phyloP scores from a whole-genome alignment of 2,113 vertebrate species.

The Amphilophus citrinellus region DNA sequence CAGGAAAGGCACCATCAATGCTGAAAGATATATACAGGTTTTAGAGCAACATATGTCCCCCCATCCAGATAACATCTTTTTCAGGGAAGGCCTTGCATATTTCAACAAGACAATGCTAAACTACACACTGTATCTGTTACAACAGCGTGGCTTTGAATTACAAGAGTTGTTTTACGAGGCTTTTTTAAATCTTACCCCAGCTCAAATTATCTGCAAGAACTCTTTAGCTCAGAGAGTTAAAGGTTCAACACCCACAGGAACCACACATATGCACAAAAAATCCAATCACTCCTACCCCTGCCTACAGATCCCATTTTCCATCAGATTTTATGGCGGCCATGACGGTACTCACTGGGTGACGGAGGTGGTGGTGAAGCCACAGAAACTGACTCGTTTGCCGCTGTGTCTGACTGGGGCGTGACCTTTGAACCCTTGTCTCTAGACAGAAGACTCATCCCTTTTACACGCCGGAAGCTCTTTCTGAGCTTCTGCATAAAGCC shows the following conservation, averaged over 20 bases:
- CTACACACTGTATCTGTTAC: too few species aligned
- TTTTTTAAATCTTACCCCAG: too few species aligned
- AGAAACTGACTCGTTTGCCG: background rate
- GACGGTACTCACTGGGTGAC: constrained; percentile 69
- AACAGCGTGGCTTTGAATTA: too few species aligned
- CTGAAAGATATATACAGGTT: too few species aligned
- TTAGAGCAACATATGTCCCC: too few species aligned
- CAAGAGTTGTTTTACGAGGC: too few species aligned
- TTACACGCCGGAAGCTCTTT: background rate
- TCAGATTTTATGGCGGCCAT: background rate
- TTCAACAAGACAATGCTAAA: too few species aligned
- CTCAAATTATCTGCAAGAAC: too few species aligned
- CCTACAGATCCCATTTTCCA: background rate
- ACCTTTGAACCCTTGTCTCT: constrained; percentile 29
- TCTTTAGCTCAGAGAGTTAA: background rate
- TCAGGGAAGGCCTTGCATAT: too few species aligned
- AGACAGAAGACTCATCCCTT: constrained; percentile 12
- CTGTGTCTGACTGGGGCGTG: accelerated
- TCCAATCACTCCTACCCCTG: background rate
- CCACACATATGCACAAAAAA: background rate
- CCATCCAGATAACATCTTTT: too few species aligned
- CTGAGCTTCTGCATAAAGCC: background rate
- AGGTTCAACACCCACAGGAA: background rate
- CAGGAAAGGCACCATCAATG: too few species aligned
- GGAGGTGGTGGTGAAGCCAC: background rate